Base-by-base conservation (phyloP, 1,140 invertebrate species). In the Drosophila ficusphila region DNA sequence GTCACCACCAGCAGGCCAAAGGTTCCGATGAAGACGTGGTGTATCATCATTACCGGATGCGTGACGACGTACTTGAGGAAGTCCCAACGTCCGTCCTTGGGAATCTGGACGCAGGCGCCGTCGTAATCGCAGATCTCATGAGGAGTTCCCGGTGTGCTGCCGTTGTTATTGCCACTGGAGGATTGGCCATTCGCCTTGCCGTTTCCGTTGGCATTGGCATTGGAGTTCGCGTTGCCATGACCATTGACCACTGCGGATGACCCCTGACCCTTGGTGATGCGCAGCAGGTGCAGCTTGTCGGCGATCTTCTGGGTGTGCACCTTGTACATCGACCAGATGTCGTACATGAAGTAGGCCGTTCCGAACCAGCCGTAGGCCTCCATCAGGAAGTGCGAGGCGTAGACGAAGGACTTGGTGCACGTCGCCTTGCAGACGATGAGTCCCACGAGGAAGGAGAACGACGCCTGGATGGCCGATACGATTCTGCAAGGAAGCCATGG, bases 341-440 rank as follows among this genome's bases (percentile, higher is more conserved):
- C 95, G 76, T 96, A 96, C 88, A 95, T 93, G 83, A 96, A 96
- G 89, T 96, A 96, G 1, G 95, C 94, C 25, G 95, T 93, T 3
- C 94, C 95, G 90, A 96, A 96, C 94, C 94, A 95, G 0, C 95
- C 94, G 91, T 96, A 96, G 0, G 94, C 93, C 82, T 96, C 94
- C 14, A 94, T 95, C 65, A 95, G 92, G 85, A 94, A 95, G 91
- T 95, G 94, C 2, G 93, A 94, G 4, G 94, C 92, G 31, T 92
- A 92, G 38, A 95, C 90, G 39, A 95, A 93, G 78, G 94, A 93
- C 33, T 94, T 90, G 47, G 93, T 92, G 90, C 95, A 95, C 4
- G 94, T 95, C 76, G 94, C 94, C 18, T 92, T 91, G 76, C 94
- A 94, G 29, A 95, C 94, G 12, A 95, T 92, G 11, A 92, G 89